Percentiles rank a stretch among this genome's conserved stretches.
Conservation (phyloP, 2,888 invertebrate genomes). For the Shargacucullia verbasci region DNA sequence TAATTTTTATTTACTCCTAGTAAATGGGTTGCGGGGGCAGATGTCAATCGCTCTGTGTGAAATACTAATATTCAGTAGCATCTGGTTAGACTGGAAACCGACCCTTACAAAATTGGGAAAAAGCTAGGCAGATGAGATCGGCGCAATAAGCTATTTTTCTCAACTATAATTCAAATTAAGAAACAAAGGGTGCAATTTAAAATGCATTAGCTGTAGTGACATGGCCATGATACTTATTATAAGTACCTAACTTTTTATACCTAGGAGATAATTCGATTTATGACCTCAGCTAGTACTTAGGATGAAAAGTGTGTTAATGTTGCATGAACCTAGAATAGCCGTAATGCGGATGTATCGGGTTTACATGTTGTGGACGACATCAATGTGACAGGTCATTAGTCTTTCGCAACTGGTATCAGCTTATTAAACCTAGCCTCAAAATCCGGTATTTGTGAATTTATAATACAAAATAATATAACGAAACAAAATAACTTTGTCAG, state of each 20-base stretch:
- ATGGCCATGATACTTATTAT: neutral
- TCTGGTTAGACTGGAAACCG: too few relatives aligned
- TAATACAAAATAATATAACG: neutral
- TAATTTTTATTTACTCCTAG: too few relatives aligned
- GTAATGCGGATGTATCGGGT: conserved; percentile 51
- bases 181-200: too few relatives aligned
- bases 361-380: conserved; percentile 46
- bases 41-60: too few relatives aligned
- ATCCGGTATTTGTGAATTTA: neutral
- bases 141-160: too few relatives aligned
- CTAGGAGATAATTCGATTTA: conserved; percentile 3
- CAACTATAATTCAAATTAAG: too few relatives aligned
- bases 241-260: neutral
- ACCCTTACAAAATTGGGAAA: too few relatives aligned
- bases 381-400: conserved; percentile 44
- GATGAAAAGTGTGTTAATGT: conserved; percentile 46
- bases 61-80: too few relatives aligned
- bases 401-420: conserved; percentile 9
- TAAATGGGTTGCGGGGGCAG: too few relatives aligned
- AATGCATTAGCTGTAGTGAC: too few relatives aligned
- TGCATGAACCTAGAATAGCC: conserved; percentile 19
- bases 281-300: conserved; percentile 11
- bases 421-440: conserved; percentile 1
- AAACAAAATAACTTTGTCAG: conserved; percentile 1
- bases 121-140: too few relatives aligned